Base-by-base conservation (phyloP, 2,797 vertebrate species). In the Cynopterus sphinx region DNA sequence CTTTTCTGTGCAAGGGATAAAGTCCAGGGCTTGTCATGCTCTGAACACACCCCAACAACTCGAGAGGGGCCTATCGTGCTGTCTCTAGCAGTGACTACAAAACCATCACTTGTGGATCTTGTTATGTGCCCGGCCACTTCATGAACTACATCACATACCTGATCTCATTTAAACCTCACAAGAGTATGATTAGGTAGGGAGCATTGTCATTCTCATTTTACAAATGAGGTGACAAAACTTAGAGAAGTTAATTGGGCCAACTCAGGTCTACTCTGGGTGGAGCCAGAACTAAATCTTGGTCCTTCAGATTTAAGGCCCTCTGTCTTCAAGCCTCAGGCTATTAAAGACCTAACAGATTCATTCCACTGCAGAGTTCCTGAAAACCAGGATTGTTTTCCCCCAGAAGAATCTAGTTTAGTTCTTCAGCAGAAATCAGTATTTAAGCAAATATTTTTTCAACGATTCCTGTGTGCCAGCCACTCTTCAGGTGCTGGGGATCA, bases 131-230 rank as follows among this genome's bases (percentile, higher is more conserved):
- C 63, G 77, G 57, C n/a, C 87, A 39, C 26, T 17, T n/a, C 70
- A 0, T 22, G 51, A 68, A 22, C 68, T 74, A 39, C 3, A 13
- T 36, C 26, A n/a, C 2, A 49, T 11, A 33, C 33, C 33, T 39
- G 46, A 73, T 51, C 26, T 70, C 83, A 21, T 28, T 31, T 71
- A 74, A 92, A 46, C 24, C 86, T 96, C 82, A 46, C 9, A 82
- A 26, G 79, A 55, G 16, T 46, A 61, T 26, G 79, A 85, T 96
- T 28, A 59, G 61, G 81, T 61, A 87, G 57, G 63, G 79, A 81
- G n/a, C n/a, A 5, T 43, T 70, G 78, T 81, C 77, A 77, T 91
- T 91, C 6, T 85, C 13, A 6, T 95, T 95, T 96, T 87, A n/a
- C 21, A 88, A 43, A 68, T 46, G 71, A 39, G 2, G 46, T 51